Conservation (phyloP, 2,113 vertebrate species). For the Nycticebus coucang region DNA sequence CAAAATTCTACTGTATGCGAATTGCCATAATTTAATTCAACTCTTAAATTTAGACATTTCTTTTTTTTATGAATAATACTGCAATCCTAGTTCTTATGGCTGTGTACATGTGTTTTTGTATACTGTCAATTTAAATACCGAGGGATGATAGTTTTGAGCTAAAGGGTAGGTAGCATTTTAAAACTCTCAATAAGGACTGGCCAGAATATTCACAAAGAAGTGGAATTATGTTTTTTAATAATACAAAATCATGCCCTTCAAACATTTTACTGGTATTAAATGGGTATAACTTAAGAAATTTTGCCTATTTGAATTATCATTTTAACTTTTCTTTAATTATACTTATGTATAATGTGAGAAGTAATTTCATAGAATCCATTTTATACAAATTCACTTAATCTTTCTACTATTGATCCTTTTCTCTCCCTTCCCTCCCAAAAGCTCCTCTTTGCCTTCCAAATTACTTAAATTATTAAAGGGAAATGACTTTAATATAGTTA, state of each 20-base stretch:
- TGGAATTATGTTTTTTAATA: not conserved
- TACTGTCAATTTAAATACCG: not conserved
- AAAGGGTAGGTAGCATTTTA: not conserved
- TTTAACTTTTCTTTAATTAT: not conserved
- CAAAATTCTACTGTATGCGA: not conserved
- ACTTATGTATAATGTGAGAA: not conserved
- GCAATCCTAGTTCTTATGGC: not conserved
- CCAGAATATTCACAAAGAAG: not conserved
- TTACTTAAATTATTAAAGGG: not conserved
- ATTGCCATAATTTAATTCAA: not conserved
- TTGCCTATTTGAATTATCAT: not conserved
- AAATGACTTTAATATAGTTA: not conserved
- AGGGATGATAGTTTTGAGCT: not conserved
- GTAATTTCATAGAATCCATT: not conserved
- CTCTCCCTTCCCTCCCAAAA: rapidly evolving
- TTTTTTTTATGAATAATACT: not conserved
- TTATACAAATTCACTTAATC: not conserved
- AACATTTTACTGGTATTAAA: not conserved
- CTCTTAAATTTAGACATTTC: not conserved
- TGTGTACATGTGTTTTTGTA: not conserved
- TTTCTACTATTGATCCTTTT: not conserved
- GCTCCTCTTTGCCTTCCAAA: not conserved
- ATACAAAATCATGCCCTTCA: not conserved
- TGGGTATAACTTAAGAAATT: not conserved
- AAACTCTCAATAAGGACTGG: not conserved